Base-by-base conservation (phyloP, 2,797 vertebrate genomes). In the Poeciliopsis turneri region DNA sequence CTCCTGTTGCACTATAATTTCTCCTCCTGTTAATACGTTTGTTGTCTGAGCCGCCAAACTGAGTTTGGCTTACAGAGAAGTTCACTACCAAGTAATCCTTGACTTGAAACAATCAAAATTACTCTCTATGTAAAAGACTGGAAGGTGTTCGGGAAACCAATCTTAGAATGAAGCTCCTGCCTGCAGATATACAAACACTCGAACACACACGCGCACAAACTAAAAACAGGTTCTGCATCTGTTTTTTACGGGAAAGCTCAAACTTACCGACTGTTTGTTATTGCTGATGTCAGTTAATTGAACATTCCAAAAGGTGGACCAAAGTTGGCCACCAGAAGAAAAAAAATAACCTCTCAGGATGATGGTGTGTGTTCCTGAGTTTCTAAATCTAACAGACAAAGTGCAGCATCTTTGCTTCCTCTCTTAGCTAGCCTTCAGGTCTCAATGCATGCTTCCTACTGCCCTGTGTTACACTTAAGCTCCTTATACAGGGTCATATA, bases 371-470 rank as follows among this genome's bases (percentile, higher is more conserved):
- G 91, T 92, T 94, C 92, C 80, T 76, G 90, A 91, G 91, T 90
- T 89, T 90, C 86, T 85, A 76, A 74, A 90, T 91, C 91, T 87
- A 84, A 78, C 16, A 89, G 83, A 85, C 79, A 59, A 70, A 78
- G 86, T 87, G 83, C 75, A 90, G 92, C 88, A 84, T 89, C 86
- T 86, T 91, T 84, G 90, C 92, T 93, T 94, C 93, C 93, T 94
- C 88, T 93, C 87, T 90, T 93, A 92, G 92, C 93, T 93, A 92
- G 90, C 90, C 91, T 93, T 95, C 94, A 95, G 94, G 93, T 94
- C 91, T 93, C 92, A 90, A 85, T 94, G 94, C 94, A 94, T 94
- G 94, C 94, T 95, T 95, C 94, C 94, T 93, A 92, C 88, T 84
- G 90, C 94, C 92, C 94, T 95, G 94, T 91, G 90, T 86, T 86